Evolutionary conservation across 1,140 invertebrate genomes (phyloP).

Genomic region (Drosophila watanabei): DNA sequence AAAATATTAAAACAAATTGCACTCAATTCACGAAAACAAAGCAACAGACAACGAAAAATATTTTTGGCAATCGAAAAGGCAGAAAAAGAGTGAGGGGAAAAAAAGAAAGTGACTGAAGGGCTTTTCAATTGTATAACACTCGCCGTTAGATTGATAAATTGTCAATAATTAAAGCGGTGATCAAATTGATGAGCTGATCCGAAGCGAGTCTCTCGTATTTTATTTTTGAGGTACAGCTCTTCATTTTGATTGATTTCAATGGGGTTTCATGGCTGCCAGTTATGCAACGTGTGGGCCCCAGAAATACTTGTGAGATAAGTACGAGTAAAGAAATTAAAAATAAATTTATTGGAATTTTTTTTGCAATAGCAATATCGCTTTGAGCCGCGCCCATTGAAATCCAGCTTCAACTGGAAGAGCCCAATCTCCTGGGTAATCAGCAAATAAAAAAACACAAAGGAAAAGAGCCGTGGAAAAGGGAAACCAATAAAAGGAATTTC

Average conservation of each 20-base stretch:
- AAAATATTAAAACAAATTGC: slow-evolving; percentile 56
- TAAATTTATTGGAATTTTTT: slow-evolving; percentile 33
- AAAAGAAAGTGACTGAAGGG: slow-evolving; percentile 56
- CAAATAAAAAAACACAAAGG: slow-evolving; percentile 49
- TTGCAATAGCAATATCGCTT: slow-evolving; percentile 26
- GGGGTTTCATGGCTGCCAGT: slow-evolving; percentile 34
- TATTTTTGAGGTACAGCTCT: slow-evolving; percentile 42
- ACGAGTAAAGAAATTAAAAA: slow-evolving; percentile 25
- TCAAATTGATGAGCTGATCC: slow-evolving; percentile 52
- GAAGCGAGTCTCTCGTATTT: slow-evolving; percentile 17
- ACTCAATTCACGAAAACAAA: slow-evolving; percentile 47
- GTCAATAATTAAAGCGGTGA: slow-evolving; percentile 59
- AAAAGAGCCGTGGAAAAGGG: slow-evolving; percentile 44
- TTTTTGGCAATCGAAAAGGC: slow-evolving; percentile 33
- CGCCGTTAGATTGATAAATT: slow-evolving; percentile 66
- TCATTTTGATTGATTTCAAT: slow-evolving; percentile 59
- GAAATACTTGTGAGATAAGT: slow-evolving; percentile 26
- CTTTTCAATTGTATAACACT: slow-evolving; percentile 67
- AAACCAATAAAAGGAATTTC: slow-evolving; percentile 81
- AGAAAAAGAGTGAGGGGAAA: neutral
- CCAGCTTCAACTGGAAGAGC: neutral
- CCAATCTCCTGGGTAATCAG: slow-evolving; percentile 69
- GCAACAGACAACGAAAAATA: neutral
- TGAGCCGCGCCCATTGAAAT: slow-evolving; percentile 42
- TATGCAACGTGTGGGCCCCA: slow-evolving; percentile 36